Evolutionary conservation across 2,888 invertebrate genomes (phyloP), one percentile per base, ranked within the genome.

Genomic region (Bhutanitis thaidina): DNA sequence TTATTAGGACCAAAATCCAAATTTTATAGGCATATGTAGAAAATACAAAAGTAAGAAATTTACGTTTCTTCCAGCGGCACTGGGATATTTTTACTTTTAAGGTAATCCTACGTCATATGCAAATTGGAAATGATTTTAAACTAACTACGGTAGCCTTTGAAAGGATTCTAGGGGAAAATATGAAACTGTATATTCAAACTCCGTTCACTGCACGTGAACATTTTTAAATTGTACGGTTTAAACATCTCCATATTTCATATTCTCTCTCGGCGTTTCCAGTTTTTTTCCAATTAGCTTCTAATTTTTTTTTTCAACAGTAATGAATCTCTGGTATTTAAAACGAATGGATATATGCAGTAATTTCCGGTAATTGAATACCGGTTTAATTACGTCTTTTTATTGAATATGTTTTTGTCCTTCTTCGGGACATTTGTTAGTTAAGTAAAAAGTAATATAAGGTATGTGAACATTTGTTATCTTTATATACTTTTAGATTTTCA

Each of bases 151-250:
- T 15, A 30, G 38, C 35, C 39, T 45, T 51, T 46, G 40, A 51
- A 41, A 44, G 41, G 41, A 32, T 40, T 41, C 40, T 20, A 7
- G 20, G 9, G 38, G 16, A 41, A 45, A 51, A 46, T 49, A 30
- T 30, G 44, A 38, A 44, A 46, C 40, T 29, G 15, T 29, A 46
- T 35, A 35, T 45, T 45, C 44, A 29, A 20, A 39, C 50, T 38
- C 29, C 43, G 39, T 50, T 50, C 45, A 36, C n/a, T 40, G 51
- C 35, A 35, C 39, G 50, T 36, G 29, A 45, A 41, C 45, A 40
- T 36, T 51, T 50, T 44, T 45, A 50, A 51, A 51, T 51, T 51
- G 45, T 51, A 45, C 35, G 41, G 38, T 51, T 51, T 51, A 50
- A 50, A 34, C 44, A 44, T 50, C 40, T 16, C 39, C 51, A 40